Conservation (phyloP, 2,797 vertebrate species). For the Oryzias sinensis region DNA sequence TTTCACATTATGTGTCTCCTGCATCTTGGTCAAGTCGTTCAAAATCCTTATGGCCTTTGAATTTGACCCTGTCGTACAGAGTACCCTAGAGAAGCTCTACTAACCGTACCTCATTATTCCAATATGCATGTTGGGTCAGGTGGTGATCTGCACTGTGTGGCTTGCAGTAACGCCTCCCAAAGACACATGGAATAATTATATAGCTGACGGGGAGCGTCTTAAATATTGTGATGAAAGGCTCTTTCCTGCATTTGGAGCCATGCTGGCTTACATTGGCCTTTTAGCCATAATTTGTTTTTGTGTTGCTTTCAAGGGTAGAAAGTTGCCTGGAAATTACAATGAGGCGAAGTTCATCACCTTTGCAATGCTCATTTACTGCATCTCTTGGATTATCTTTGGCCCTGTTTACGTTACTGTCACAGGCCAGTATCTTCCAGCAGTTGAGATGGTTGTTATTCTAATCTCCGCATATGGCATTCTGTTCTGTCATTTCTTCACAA, state of each 20-base stretch:
- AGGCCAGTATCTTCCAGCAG: constrained; percentile 13
- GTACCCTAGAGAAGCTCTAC: constrained; percentile 23
- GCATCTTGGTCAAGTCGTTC: constrained; percentile 40
- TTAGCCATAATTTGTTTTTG: constrained; percentile 28
- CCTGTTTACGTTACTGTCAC: constrained; percentile 19
- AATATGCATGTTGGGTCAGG: constrained; percentile 20
- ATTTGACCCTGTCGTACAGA: constrained; percentile 20
- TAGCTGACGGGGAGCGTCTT: fast-evolving
- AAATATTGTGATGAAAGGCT: not conserved
- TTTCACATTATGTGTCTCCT: constrained; percentile 33
- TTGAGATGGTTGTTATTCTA: constrained; percentile 31
- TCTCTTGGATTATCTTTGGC: constrained; percentile 27
- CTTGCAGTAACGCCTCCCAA: not conserved
- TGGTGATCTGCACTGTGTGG: constrained; percentile 17
- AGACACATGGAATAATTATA: fast-evolving
- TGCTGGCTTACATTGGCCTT: constrained; percentile 15
- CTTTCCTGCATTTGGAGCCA: constrained; percentile 10
- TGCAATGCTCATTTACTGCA: constrained; percentile 34
- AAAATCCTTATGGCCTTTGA: constrained; percentile 37
- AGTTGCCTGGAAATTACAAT: constrained; percentile 29
- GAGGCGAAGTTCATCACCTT: constrained; percentile 46
- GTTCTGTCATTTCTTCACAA: constrained; percentile 36
- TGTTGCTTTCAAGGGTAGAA: constrained; percentile 34
- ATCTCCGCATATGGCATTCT: constrained; percentile 26
- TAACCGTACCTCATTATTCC: constrained; percentile 31